phyloP scores from a whole-genome alignment of 2,113 vertebrate species.

The Crypturellus undulatus region DNA sequence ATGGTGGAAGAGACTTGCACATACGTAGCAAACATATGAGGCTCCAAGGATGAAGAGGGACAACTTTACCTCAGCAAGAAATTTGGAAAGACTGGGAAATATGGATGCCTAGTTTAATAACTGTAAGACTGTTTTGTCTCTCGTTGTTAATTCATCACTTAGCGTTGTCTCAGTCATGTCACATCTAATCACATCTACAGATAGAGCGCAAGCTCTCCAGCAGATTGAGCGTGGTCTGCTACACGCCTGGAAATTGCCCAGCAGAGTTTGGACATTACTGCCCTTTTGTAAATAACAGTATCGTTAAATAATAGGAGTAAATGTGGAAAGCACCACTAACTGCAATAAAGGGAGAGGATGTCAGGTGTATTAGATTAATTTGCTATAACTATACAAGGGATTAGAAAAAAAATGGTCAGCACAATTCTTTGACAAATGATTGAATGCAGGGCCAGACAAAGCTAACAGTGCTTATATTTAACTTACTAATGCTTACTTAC shows the following conservation, averaged over 20 bases:
- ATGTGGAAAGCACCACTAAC: conserved; percentile 25
- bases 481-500: conserved; percentile 56
- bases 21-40: background rate
- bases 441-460: conserved; percentile 59
- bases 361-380: conserved; percentile 54
- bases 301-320: background rate
- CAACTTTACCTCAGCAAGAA: background rate
- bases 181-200: background rate
- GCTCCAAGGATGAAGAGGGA: background rate
- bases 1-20: background rate
- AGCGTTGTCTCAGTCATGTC: fast-evolving
- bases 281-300: background rate
- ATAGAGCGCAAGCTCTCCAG: background rate
- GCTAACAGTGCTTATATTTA: conserved; percentile 59
- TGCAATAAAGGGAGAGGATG: conserved; percentile 15
- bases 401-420: conserved; percentile 50
- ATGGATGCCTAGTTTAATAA: background rate
- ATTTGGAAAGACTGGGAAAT: background rate
- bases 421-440: conserved; percentile 40
- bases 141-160: background rate
- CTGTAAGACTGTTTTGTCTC: background rate
- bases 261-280: background rate
- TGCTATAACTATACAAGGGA: conserved; percentile 35
- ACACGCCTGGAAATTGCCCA: background rate
- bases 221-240: background rate